Evolutionary conservation across 2,797 vertebrate species (phyloP), one percentile per base, ranked within the genome.

Genomic region (Poeciliopsis infans): DNA sequence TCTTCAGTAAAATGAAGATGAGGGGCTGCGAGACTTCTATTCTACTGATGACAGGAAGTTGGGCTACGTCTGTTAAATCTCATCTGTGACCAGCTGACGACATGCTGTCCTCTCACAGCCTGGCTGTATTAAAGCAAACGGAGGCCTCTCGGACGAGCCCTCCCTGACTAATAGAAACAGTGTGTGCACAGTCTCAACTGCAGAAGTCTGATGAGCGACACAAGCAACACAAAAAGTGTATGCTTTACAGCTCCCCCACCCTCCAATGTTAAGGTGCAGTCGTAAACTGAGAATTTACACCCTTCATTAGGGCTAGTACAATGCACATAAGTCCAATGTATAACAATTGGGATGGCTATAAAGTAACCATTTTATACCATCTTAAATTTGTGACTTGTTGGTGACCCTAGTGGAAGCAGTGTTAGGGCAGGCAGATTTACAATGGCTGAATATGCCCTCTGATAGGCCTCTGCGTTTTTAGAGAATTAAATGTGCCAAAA

Each of bases 301-400:
- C 94, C 91, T 96, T 96, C 95, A 96, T 96, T 96, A 96, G 95
- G 84, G 93, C 93, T 95, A 95, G 96, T 95, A 96, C 95, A 96
- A 96, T 95, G 94, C 95, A 95, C 95, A 96, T 96, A 96, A 96
- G 94, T 96, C 95, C 94, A 94, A 95, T 81, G 87, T 94, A 94
- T 94, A 96, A 96, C 95, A 96, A 96, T 96, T 94, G 94, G 93
- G 93, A 95, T 95, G 92, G 94, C 94, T 93, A 94, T 96, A 96
- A 96, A 96, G 92, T 94, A 95, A 93, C 93, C 87, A 84, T 94
- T 96, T 96, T 96, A 95, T 95, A 94, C 93, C 93, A 94, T 92
- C 91, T 95, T 94, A 94, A 94, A 95, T 93, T 92, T 94, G 90
- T 96, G 95, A 96, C 96, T 96, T 86, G 91, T 93, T 86, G 79